These are phyloP conservation scores for Odobenus rosmarus DNA, from an alignment of 2,113 vertebrate genomes.

Conservation along the genomic window DNA sequence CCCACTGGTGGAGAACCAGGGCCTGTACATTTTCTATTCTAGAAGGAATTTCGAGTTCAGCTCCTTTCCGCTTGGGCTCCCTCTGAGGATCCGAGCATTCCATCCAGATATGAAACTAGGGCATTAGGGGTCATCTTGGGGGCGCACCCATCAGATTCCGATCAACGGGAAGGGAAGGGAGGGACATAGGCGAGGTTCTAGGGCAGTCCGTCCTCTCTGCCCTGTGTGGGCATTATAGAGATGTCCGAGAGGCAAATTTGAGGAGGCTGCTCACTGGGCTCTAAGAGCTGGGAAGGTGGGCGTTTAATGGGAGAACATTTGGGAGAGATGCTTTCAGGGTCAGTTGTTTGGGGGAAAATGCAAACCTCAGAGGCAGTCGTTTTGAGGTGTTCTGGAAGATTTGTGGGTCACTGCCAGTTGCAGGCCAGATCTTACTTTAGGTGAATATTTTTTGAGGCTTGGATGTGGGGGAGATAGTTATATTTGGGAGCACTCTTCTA, in stretches of 20 bases:
- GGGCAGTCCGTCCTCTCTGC: not conserved
- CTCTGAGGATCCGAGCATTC: not conserved
- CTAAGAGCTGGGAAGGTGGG: slow-evolving; percentile 30
- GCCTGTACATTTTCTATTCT: slow-evolving; percentile 32
- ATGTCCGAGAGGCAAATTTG: slow-evolving; percentile 35
- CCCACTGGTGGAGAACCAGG: slow-evolving; percentile 66
- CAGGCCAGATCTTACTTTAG: not conserved
- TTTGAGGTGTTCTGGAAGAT: slow-evolving; percentile 48
- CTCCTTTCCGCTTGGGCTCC: not conserved
- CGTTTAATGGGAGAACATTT: not conserved
- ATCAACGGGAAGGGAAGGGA: not conserved
- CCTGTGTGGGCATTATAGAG: slow-evolving; percentile 29
- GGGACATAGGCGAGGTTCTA: slow-evolving; percentile 1
- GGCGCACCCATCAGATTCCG: not conserved
- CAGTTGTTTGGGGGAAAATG: slow-evolving; percentile 42
- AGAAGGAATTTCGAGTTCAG: slow-evolving; percentile 56
- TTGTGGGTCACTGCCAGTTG: slow-evolving; percentile 52
- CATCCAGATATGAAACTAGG: slow-evolving; percentile 59
- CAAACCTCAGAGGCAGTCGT: not conserved
- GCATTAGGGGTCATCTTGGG: slow-evolving; percentile 44
- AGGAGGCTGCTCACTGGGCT: not conserved
- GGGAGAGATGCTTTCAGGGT: slow-evolving; percentile 31
- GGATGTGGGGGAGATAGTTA: slow-evolving; percentile 16
- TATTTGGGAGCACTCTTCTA: slow-evolving; percentile 38
- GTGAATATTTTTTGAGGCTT: slow-evolving; percentile 62